Evolutionary conservation across 2,113 vertebrate species (phyloP), one percentile per base, ranked within the genome.

Genomic region (Semnornis frantzii): DNA sequence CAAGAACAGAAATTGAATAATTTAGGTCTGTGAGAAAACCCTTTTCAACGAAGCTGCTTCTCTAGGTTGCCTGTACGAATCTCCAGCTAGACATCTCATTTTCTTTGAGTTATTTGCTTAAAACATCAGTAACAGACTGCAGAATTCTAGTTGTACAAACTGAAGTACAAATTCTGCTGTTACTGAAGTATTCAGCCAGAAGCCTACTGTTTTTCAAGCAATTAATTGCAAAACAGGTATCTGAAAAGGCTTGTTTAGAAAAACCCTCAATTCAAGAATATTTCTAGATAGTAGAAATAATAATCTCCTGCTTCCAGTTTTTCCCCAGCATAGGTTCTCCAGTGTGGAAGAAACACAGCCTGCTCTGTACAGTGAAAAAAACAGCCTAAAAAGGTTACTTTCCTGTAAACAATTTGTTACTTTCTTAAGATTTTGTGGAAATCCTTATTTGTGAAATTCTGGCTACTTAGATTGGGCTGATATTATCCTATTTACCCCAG

Each of bases 1-100:
- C 89, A 93, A 78, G 91, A 92, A 89, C 27, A 85, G 68, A 80
- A 87, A 80, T 52, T 64, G 91, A 89, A 65, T 60, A 87, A 82
- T 66, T 80, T 19, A 63, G 52, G 75, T 74, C 72, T 91, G 34
- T 13, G 31, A 79, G 59, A 96, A 54, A 91, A 91, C n/a, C 7
- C 59, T 87, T 89, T 90, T 87, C 71, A 96, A 71, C 14, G 55
- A 37, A 82, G 31, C 37, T 85, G 63, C 78, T 82, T 33, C 92
- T 60, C 64, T 31, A 68, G 54, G 23, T 83, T 85, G 82, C 54
- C 48, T 91, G 94, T 66, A 48, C 8, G 30, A 48, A 77, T 69
- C 65, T 96, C 66, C 85, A 93, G 57, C 57, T 25, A 89, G 23
- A 52, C 37, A 73, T 48, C 24, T 70, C 33, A 54, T 85, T 81